phyloP scores from a whole-genome alignment of 1,140 invertebrate species.

The Saccostrea glomerata region DNA sequence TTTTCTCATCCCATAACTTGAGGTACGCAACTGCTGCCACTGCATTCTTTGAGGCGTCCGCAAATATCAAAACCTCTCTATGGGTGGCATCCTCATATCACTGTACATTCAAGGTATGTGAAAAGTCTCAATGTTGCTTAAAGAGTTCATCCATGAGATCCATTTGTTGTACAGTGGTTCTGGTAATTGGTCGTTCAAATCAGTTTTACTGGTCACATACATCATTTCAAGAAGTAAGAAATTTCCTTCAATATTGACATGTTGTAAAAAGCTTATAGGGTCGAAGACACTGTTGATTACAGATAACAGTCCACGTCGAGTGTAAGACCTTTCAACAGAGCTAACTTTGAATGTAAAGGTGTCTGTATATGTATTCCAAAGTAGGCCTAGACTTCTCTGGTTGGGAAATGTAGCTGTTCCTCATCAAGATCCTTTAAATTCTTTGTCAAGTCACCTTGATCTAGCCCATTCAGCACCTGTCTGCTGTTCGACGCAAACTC shows the following conservation, averaged over 20 bases:
- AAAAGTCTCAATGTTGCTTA: constrained; percentile 30
- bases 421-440: no score
- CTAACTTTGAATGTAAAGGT: constrained; percentile 41
- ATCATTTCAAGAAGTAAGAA: no score
- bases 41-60: constrained; percentile 50
- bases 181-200: constrained; percentile 58
- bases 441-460: no score
- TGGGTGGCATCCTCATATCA: constrained; percentile 75
- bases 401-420: no score
- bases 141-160: constrained; percentile 47
- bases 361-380: constrained; percentile 53
- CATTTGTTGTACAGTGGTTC: constrained; percentile 39
- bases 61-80: constrained; percentile 15
- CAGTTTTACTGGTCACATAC: not conserved
- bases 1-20: constrained; percentile 5
- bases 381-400: no score
- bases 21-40: constrained; percentile 51
- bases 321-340: no score
- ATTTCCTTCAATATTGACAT: no score
- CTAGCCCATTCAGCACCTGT: no score
- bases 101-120: constrained; percentile 40
- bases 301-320: no score
- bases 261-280: no score
- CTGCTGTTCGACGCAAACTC: no score
- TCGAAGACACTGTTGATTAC: no score